These are phyloP conservation scores for Loxodonta africana DNA, from an alignment of 2,113 vertebrate species.

Conservation along the genomic window DNA sequence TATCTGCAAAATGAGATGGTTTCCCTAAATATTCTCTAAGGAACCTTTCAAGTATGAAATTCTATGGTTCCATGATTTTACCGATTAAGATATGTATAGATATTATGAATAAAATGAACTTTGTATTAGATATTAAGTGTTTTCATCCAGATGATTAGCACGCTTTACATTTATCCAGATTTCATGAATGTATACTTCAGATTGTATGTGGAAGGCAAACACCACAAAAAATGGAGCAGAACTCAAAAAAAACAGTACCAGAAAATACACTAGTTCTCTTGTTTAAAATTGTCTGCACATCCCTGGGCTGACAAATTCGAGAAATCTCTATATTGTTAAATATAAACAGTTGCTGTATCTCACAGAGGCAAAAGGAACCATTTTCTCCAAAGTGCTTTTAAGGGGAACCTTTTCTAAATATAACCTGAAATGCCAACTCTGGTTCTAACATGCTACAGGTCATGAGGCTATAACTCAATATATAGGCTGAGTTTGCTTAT, in stretches of 20 bases:
- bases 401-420: slow-evolving; percentile 39
- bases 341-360: slow-evolving; percentile 1
- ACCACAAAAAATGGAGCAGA: neutral
- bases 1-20: neutral
- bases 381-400: neutral
- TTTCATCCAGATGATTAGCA: neutral
- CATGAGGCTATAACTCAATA: neutral
- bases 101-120: neutral
- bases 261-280: neutral
- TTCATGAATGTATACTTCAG: neutral
- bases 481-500: neutral
- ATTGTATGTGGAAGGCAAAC: neutral
- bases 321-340: slow-evolving; percentile 24
- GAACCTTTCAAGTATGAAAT: neutral
- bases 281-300: neutral
- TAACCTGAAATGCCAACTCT: slow-evolving; percentile 32
- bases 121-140: neutral
- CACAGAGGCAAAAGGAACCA: slow-evolving; percentile 10
- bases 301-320: neutral
- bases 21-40: neutral
- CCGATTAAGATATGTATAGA: neutral
- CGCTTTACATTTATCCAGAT: neutral
- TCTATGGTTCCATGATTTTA: neutral
- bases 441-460: neutral
- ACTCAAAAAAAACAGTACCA: neutral